These are phyloP conservation scores for Microtus montanus DNA, from an alignment of 2,113 vertebrate genomes.

Conservation along the genomic window DNA sequence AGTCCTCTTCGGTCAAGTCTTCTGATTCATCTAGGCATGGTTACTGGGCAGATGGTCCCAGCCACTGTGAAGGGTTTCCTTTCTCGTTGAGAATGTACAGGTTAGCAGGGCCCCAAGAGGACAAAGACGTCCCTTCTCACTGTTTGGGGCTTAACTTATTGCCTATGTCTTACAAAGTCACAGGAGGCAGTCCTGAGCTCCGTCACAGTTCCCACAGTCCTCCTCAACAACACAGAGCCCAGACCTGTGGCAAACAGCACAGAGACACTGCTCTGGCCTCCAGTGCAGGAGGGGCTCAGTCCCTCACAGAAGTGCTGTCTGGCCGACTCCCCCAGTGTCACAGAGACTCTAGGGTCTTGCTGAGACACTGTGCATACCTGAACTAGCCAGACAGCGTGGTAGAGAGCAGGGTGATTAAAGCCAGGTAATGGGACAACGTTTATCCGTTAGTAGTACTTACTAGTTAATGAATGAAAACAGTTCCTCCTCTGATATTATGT, in stretches of 20 bases:
- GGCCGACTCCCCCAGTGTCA: fast-evolving
- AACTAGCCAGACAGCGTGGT: not conserved
- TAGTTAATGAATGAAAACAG: slow-evolving; percentile 2
- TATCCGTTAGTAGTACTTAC: not conserved
- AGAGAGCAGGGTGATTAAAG: not conserved
- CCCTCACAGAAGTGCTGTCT: no score
- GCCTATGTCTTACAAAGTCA: not conserved
- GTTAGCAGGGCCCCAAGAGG: not conserved
- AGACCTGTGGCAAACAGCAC: not conserved
- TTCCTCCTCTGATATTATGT: not conserved
- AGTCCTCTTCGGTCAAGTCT: not conserved
- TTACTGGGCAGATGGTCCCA: fast-evolving
- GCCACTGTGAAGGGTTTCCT: fast-evolving
- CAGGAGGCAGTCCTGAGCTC: not conserved
- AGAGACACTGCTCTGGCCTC: fast-evolving
- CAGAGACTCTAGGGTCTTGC: no score
- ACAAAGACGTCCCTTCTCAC: no score
- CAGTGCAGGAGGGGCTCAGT: fast-evolving
- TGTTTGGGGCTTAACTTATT: no score
- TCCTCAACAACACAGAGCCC: not conserved
- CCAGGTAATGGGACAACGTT: not conserved
- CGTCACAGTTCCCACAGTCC: fast-evolving
- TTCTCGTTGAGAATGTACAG: no score
- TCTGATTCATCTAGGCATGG: fast-evolving
- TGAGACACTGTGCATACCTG: not conserved